Conservation (phyloP, 1,140 invertebrate species). For the Colletes gigas region DNA sequence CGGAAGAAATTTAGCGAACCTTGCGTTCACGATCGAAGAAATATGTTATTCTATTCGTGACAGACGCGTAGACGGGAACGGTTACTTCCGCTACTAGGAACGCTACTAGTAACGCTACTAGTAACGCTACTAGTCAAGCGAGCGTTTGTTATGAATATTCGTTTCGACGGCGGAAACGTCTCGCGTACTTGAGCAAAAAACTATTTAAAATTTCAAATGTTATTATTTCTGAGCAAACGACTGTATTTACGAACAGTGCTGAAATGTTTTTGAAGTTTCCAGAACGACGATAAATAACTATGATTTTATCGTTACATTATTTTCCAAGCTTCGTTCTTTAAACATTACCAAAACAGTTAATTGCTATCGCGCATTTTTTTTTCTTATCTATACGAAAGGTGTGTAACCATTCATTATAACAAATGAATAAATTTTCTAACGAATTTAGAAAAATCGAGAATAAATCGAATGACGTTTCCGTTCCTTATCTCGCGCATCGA, state of each 20-base stretch:
- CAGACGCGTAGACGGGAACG: constrained; percentile 22
- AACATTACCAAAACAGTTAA: no score
- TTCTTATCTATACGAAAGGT: no score
- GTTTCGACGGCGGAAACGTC: not conserved
- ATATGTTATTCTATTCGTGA: not conserved
- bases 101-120: not conserved
- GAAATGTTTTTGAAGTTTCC: not conserved
- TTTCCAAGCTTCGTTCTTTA: no score
- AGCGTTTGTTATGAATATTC: not conserved
- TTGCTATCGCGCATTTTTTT: no score
- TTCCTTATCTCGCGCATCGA: not conserved
- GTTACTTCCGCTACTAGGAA: not conserved
- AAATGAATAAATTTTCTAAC: not conserved
- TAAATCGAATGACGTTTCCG: no score
- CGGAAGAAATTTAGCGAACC: constrained; percentile 15
- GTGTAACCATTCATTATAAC: no score
- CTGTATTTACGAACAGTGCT: not conserved
- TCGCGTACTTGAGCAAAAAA: not conserved
- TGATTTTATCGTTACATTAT: no score
- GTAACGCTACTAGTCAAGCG: not conserved
- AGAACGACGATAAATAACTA: not conserved
- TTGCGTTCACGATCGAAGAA: constrained; percentile 10
- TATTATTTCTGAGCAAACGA: not conserved
- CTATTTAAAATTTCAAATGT: constrained; percentile 7
- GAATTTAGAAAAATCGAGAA: not conserved